Evolutionary conservation across 2,113 vertebrate species (phyloP).

Genomic region (Tylochromis polylepis): DNA sequence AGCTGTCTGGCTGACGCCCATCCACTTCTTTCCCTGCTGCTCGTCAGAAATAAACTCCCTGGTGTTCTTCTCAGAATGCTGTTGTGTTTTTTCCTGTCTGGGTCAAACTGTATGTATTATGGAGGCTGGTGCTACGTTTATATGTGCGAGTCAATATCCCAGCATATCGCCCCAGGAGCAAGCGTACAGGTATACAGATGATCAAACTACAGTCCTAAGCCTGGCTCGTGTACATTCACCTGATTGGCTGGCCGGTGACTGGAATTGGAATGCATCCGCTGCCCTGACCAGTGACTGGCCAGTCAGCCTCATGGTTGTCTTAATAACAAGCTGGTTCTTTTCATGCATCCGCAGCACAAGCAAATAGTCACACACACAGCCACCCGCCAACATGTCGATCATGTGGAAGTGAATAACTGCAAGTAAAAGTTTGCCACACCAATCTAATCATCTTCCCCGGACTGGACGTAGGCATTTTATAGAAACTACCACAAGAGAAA

Average conservation of each 20-base stretch:
- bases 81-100: background rate
- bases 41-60: background rate
- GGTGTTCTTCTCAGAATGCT: background rate
- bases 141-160: background rate
- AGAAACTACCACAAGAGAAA: background rate
- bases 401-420: background rate
- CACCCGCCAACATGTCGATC: background rate
- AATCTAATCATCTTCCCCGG: too few relatives aligned
- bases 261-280: background rate
- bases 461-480: background rate
- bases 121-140: too few relatives aligned
- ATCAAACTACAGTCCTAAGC: background rate
- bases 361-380: background rate
- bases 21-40: background rate
- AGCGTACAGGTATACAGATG: background rate
- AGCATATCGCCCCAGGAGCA: background rate
- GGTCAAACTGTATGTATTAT: background rate
- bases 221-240: background rate
- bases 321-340: background rate
- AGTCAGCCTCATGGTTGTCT: background rate
- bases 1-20: background rate
- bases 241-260: background rate
- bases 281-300: background rate
- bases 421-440: background rate
- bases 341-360: background rate